Evolutionary conservation across 2,888 invertebrate genomes (phyloP), one percentile per base, ranked within the genome.

Genomic region (Callyntrura guangdongensis): DNA sequence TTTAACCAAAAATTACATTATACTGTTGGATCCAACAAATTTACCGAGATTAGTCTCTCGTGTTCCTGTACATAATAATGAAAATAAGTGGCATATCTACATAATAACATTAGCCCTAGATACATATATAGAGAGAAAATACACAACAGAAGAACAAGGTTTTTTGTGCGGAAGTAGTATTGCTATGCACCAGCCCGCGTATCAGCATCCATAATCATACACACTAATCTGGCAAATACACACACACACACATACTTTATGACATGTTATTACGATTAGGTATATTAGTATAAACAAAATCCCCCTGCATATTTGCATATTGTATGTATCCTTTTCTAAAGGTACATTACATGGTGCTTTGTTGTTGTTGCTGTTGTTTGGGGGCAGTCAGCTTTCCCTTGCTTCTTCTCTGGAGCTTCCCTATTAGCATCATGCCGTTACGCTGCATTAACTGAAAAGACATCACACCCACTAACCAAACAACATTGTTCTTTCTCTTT

Each of bases 61-160:
- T 47, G 72, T 74, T 47, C 72, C 11, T 74, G 72, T 74, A 74
- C 47, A 74, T 49, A 45, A 74, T 74, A 74, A 74, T 74, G 72
- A 74, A 74, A 74, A 47, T 74, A 74, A 74, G 72, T 74, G 47
- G 11, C 47, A 20, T 47, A 74, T 74, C 72, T 74, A 74, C 72
- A 74, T 74, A 74, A 74, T 74, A 49, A 47, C 72, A 74, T 74
- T 74, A 74, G 45, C 11, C 17, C 0, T 14, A 53, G n/a, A 14
- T 3, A n/a, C 5, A 36, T 2, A 36, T 2, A 36, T 2, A 36
- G 36, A 36, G 36, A 36, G 36, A 6, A 36, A 6, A 36, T 36
- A 36, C 36, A 36, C 36, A 2, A 36, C 3, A 36, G 36, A 36
- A 45, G 12, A 36, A 14, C 69, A 17, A 45, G 64, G 3, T 45